Evolutionary conservation across 2,888 invertebrate genomes (phyloP), one percentile per base, ranked within the genome.

Genomic region (Cerastis leucographa): DNA sequence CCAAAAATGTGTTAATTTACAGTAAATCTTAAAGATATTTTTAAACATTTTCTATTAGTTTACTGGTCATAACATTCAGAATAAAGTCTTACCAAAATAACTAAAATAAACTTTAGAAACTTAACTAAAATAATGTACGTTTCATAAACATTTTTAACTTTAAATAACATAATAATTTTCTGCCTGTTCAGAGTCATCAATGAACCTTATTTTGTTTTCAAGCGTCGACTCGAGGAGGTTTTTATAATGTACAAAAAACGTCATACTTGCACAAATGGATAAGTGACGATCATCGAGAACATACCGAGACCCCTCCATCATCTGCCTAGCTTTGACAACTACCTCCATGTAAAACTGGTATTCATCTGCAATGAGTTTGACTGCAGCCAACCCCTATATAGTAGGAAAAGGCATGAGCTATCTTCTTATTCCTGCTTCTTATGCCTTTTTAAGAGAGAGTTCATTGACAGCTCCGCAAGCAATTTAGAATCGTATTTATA

Each of bases 31-130:
- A 67, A 1, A n/a, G 14, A 1, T 44, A 80, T 79, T 46, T 3
- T 64, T 11, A 64, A n/a, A 46, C 8, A 54, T 6, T 56, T 22
- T 9, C 8, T 56, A 56, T 35, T 11, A 65, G 14, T 72, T 29
- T 40, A 71, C 6, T 14, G 35, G 56, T 44, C 11, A 29, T 56
- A 29, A 64, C 19, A 69, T 64, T 59, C n/a, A 19, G 35, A 64
- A 79, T 76, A 81, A 25, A 79, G 22, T 51, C 51, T 78, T 81
- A 78, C 40, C 25, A 65, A 65, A 82, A 12, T n/a, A 71, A 71
- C 64, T 81, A n/a, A 78, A 81, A 51, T 79, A 82, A 59, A 82
- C 64, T 79, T 65, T 82, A n/a, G 40, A 79, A 79, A 79, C 76
- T 81, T 81, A 79, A 79, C 62, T 64, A 44, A 80, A 81, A 22